phyloP scores from a whole-genome alignment of 2,113 vertebrate genomes.

The Charina bottae region DNA sequence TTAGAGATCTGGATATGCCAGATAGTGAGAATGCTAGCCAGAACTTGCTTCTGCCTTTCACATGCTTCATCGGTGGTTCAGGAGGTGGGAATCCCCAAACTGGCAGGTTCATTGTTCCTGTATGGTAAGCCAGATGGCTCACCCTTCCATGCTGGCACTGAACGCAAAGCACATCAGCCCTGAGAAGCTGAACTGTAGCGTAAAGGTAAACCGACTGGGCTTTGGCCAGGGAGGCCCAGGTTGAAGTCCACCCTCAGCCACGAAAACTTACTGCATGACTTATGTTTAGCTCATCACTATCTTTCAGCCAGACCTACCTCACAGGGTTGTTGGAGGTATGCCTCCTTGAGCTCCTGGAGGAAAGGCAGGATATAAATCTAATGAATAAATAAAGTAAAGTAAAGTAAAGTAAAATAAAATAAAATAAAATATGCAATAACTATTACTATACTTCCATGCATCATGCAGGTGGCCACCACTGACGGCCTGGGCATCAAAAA shows the following conservation, averaged over 20 bases:
- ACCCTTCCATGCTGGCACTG: not conserved
- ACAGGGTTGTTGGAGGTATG: not conserved
- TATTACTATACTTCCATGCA: not conserved
- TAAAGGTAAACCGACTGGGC: not conserved
- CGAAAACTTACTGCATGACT: not conserved
- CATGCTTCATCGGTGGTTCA: not conserved
- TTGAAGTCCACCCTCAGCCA: not conserved
- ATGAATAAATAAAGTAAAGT: conserved; percentile 1
- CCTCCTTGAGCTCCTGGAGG: not conserved
- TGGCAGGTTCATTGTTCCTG: not conserved
- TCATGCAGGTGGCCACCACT: not conserved
- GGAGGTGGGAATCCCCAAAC: not conserved
- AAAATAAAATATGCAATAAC: not conserved
- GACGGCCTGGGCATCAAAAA: not conserved
- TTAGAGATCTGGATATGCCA: not conserved
- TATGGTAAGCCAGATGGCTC: not conserved
- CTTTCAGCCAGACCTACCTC: not conserved
- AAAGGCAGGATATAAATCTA: conserved; percentile 1
- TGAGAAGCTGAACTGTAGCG: not conserved
- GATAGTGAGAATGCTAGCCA: not conserved
- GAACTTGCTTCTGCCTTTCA: not conserved
- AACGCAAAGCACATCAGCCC: not conserved
- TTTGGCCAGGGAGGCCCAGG: not conserved
- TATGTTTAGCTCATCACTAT: not conserved
- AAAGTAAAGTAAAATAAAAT: not conserved